Evolutionary conservation across 2,113 vertebrate genomes (phyloP).

Genomic region (Channa argus): DNA sequence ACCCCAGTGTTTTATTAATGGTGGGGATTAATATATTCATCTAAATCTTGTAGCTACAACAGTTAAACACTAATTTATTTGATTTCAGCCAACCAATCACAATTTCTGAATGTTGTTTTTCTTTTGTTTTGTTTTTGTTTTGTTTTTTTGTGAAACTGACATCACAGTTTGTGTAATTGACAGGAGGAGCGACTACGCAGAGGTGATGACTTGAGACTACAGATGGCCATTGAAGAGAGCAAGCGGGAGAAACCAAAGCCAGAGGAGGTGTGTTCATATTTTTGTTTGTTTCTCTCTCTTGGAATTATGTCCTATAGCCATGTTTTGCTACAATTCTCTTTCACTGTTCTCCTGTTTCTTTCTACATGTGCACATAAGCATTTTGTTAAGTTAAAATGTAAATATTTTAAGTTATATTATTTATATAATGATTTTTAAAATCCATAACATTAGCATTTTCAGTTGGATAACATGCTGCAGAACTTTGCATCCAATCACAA

Average conservation of each 20-base stretch:
- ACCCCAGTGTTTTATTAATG: neutral
- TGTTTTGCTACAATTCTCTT: neutral
- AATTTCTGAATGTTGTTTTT: neutral
- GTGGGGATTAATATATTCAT: neutral
- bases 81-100: neutral
- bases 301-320: neutral
- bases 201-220: conserved; percentile 91
- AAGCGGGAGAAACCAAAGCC: conserved; percentile 87
- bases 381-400: neutral
- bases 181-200: conserved; percentile 92
- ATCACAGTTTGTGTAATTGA: conserved; percentile 66
- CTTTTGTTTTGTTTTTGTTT: neutral
- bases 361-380: neutral
- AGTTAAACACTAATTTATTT: neutral
- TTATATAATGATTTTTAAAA: neutral
- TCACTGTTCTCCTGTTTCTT: neutral
- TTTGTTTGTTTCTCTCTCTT: neutral
- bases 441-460: neutral
- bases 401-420: neutral
- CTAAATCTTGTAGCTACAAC: neutral
- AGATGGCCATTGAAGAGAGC: conserved; percentile 96
- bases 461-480: neutral
- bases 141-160: conserved; percentile 26
- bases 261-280: conserved; percentile 83
- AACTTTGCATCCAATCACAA: too few species aligned